Evolutionary conservation across 1,140 invertebrate species (phyloP), one percentile per base, ranked within the genome.

Genomic region (Magallana ariakensis): DNA sequence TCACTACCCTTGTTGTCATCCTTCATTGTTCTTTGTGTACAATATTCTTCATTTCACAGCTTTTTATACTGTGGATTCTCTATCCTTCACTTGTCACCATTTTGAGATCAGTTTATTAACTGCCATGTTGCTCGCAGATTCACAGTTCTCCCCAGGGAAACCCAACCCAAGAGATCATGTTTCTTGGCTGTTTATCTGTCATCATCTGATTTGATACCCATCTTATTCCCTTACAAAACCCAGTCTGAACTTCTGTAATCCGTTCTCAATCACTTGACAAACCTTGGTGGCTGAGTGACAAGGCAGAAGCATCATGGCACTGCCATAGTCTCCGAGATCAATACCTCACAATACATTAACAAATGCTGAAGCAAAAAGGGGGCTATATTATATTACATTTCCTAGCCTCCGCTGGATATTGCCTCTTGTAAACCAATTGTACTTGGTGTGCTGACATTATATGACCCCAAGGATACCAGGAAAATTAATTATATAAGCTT

Each of bases 311-410:
- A 70, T 7, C 26, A 22, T 19, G 26, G 62, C 66, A 75, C 11
- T 26, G 33, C 33, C 66, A 9, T 13, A 75, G 66, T 75, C 33
- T 46, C 33, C 5, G 33, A 46, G 66, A 75, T 75, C 66, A 75
- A 75, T 75, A 75, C 66, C 22, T 26, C 22, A 26, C 66, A 60
- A 60, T 60, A 46, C 58, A 75, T 75, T 33, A 26, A 33, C 22
- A 75, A 75, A 75, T 75, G 22, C 26, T 75, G 22, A 26, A 75
- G 66, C 22, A 75, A 75, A 75, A 75, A 10, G 66, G 66, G 66
- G 66, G 9, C 22, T 75, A 26, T 60, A 75, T 75, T 75, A 75
- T 75, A 75, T 75, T 75, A 33, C 66, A 75, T 75, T 26, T 75
- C 66, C 66, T 4, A 33, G 22, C 10, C 22, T 75, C 33, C 33